A percentile compares a stretch with the other conserved stretches of the same genome.
Conservation (phyloP, 1,140 invertebrate genomes). For the roundworm (Caenorhabditis elegans) region DNA sequence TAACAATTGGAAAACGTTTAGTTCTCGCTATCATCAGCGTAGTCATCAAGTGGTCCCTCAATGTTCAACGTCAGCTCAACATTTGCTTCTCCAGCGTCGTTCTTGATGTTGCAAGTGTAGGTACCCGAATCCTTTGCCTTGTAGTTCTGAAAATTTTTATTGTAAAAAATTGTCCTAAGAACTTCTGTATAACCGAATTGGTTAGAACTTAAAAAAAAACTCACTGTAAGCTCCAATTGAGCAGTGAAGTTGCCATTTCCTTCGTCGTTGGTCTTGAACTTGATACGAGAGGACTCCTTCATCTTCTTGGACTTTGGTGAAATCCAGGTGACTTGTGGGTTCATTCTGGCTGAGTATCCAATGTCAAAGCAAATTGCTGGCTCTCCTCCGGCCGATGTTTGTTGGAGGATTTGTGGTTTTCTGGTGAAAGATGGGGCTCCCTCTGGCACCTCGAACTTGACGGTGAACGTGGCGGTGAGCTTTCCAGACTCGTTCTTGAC, state of each 20-base stretch:
- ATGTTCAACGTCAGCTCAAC: conserved; percentile 97
- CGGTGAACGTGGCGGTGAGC: conserved; percentile 65
- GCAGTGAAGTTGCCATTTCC: conserved; percentile 65
- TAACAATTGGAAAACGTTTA: not conserved
- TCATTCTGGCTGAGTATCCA: conserved; percentile 65
- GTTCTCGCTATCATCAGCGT: conserved; percentile 21
- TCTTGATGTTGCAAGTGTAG: conserved; percentile 93
- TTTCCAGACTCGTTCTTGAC: conserved; percentile 67
- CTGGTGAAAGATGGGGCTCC: conserved; percentile 66
- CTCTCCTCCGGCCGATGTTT: conserved; percentile 64
- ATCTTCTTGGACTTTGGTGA: conserved; percentile 67
- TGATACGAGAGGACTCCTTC: conserved; percentile 66
- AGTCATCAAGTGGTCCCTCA: conserved; percentile 71
- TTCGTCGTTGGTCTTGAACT: conserved; percentile 58
- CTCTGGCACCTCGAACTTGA: conserved; percentile 67
- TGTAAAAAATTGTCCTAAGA: no score
- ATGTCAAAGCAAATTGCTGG: conserved; percentile 66
- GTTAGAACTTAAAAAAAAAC: not conserved
- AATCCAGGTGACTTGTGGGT: conserved; percentile 65
- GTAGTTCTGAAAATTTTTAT: conserved; percentile 83
- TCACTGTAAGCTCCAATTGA: conserved; percentile 65
- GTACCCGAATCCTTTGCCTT: conserved; percentile 89
- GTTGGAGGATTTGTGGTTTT: conserved; percentile 66
- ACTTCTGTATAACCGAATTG: no score
- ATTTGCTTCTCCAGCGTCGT: conserved; percentile 94